Evolutionary conservation across 2,113 vertebrate species (phyloP).

Genomic region (Bagarius yarrelli): DNA sequence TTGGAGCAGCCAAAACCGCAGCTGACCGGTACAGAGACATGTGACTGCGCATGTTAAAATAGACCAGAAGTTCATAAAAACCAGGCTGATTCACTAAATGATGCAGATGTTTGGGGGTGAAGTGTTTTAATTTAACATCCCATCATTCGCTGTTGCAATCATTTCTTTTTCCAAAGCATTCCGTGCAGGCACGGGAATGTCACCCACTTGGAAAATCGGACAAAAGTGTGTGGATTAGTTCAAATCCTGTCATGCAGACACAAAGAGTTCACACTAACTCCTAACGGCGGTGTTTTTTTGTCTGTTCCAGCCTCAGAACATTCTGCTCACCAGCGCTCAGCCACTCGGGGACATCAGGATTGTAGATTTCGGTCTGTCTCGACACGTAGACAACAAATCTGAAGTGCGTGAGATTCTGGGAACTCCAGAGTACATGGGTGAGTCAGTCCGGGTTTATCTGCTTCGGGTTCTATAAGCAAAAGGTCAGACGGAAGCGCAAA

Average conservation of each 20-base stretch:
- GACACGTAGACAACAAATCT: slow-evolving; percentile 82
- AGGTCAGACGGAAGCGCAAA: not conserved
- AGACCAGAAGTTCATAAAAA: no score
- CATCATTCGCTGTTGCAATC: not conserved
- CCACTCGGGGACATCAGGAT: slow-evolving; percentile 91
- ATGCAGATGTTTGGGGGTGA: not conserved
- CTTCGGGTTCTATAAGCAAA: slow-evolving; percentile 19
- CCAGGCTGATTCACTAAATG: not conserved
- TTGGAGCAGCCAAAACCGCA: slow-evolving; percentile 1
- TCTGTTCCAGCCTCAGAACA: slow-evolving; percentile 84
- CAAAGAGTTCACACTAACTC: not conserved
- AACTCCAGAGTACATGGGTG: slow-evolving; percentile 94
- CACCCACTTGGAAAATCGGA: not conserved
- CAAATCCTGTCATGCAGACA: not conserved
- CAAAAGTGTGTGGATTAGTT: no score
- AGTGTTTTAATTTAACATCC: not conserved
- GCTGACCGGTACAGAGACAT: not conserved
- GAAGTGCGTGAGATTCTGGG: slow-evolving; percentile 93
- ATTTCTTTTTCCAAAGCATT: not conserved
- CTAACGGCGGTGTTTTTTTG: not conserved
- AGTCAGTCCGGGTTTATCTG: slow-evolving; percentile 60
- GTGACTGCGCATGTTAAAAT: not conserved
- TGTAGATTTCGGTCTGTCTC: slow-evolving; percentile 93
- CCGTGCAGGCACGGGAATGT: not conserved
- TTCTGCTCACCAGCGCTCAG: slow-evolving; percentile 82